Evolutionary conservation across 2,888 invertebrate genomes (phyloP), one percentile per base, ranked within the genome.

Genomic region (Acanthoscelides obtectus): DNA sequence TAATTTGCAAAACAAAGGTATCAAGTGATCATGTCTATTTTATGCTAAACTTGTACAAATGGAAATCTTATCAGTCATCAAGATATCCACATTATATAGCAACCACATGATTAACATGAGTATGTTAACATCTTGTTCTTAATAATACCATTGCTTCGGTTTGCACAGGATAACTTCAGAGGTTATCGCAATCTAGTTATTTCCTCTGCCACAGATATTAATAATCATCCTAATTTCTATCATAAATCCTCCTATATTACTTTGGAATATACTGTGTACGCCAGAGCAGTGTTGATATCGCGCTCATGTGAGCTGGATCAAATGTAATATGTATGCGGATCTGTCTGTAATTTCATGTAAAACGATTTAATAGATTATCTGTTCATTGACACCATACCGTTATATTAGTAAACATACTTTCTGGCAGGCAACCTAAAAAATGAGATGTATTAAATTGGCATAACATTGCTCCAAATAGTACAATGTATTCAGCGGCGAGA

Each of bases 31-130:
- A 45, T 45, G 1, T 45, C 17, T 45, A 12, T 12, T 6, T 45
- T 45, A 12, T 45, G 17, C 12, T 45, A 12, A 12, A 4, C 6
- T 45, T 45, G 45, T 45, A 17, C 45, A 12, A 45, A 45, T 12
- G 45, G 17, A 45, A 45, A 12, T 3, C 17, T 45, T 45, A 45
- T 45, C 45, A 45, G 45, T 45, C 45, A 45, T 1, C 45, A 70
- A 25, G 70, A 66, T 45, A 66, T 22, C 19, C 70, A 70, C 66
- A 70, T 70, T 63, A 25, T 25, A 66, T 70, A 70, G 66, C 66
- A 69, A 64, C 69, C 69, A 65, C 70, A 70, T 66, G n/a, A 21
- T 65, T 1, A n/a, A n/a, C n/a, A n/a, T n/a, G n/a, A n/a, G n/a
- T n/a, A n/a, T n/a, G 66, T 45, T 45, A 45, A 45, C 17, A 45